Base-by-base conservation (phyloP, 2,113 vertebrate species). In the Stigmatopora nigra region DNA sequence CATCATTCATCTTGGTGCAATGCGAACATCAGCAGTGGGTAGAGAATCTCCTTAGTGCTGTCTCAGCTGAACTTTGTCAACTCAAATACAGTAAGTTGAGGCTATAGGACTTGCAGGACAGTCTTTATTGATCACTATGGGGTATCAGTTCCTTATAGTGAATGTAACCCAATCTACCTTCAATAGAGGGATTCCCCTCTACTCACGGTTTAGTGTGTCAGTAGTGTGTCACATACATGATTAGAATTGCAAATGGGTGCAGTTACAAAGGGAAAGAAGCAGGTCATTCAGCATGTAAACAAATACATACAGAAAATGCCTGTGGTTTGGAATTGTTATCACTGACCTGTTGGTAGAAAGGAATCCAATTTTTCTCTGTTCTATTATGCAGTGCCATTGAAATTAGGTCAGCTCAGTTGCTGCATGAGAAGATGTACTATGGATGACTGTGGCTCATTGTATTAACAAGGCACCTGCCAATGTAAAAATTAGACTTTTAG, bases 201-300 rank as follows among this genome's bases (percentile, higher is more conserved):
- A 16, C 16, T 19, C 38, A 45, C 25, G 19, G 63, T 62, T 69
- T 52, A 51, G 66, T 14, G 5, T 69, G 61, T 76, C 70, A 74
- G 75, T 64, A 74, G 75, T 64, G 64, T 75, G 67, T 67, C 72
- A 81, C 83, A 82, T 64, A 73, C 83, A 80, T 79, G 83, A 84
- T 82, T 80, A 64, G 81, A 85, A 86, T 86, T 79, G 72, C 76
- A 81, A 84, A 82, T 71, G 70, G 19, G 61, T 41, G 62, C 64
- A 63, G 74, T 77, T 80, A 71, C 79, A 84, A 82, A 73, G 61
- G 75, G 56, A 77, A 77, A 65, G 73, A 64, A 78, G 77, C 75
- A 76, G 78, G 63, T 69, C 69, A 66, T 41, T 41, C 65, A 74
- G 65, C 77, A 84, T 61, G 75, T 80, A 78, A 85, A 86, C 78